Conservation (phyloP, 2,888 invertebrate species). For the Gastracanthus pulcherrimus region DNA sequence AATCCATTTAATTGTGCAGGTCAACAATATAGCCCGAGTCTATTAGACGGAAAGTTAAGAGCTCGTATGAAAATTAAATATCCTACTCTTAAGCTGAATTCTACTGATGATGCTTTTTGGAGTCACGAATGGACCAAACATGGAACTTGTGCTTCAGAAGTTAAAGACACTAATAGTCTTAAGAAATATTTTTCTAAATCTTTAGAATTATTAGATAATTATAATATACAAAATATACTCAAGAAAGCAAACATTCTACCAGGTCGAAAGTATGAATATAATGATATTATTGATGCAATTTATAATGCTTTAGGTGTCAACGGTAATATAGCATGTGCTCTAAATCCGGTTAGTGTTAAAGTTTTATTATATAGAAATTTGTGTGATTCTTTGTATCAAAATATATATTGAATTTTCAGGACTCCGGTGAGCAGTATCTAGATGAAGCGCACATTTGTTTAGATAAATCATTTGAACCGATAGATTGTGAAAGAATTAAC, state of each 20-base stretch:
- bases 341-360: background rate
- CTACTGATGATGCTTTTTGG: constrained; percentile 28
- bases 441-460: constrained; percentile 11
- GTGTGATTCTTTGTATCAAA: background rate
- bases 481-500: too few relatives aligned
- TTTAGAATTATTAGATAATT: background rate
- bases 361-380: background rate
- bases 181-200: constrained; percentile 27
- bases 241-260: background rate
- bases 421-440: constrained; percentile 20
- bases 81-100: background rate
- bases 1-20: background rate
- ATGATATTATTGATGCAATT: background rate
- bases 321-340: background rate
- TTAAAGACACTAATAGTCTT: background rate
- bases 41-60: background rate
- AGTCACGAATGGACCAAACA: constrained; percentile 45
- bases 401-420: background rate
- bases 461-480: constrained; percentile 18
- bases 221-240: constrained; percentile 6
- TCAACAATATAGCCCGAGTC: background rate
- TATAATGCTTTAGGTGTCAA: background rate
- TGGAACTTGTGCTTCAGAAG: constrained; percentile 28
- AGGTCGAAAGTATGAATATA: background rate
- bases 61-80: background rate